These are phyloP conservation scores for Abramis brama DNA, from an alignment of 2,113 vertebrate genomes.

Conservation along the genomic window DNA sequence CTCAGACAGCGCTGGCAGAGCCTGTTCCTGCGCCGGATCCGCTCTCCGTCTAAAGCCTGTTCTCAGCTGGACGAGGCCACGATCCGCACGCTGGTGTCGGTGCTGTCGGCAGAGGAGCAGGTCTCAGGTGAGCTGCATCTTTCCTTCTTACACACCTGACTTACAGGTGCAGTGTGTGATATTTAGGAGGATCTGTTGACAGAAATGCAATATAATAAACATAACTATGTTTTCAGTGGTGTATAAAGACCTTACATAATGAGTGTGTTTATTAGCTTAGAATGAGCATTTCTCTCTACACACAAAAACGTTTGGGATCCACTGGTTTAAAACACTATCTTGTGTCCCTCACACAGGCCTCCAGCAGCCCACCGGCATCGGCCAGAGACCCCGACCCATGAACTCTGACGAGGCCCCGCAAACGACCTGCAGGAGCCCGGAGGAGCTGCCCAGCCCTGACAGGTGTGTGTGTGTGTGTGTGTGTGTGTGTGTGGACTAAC, in stretches of 20 bases:
- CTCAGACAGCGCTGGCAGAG: slow-evolving; percentile 93
- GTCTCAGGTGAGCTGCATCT: slow-evolving; percentile 45
- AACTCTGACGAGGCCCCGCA: slow-evolving; percentile 77
- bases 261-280: too few species aligned
- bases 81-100: slow-evolving; percentile 81
- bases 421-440: slow-evolving; percentile 37
- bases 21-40: slow-evolving; percentile 86
- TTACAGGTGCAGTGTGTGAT: too few species aligned
- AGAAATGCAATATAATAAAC: too few species aligned
- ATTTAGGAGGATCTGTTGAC: too few species aligned
- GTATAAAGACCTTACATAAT: too few species aligned
- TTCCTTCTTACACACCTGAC: too few species aligned
- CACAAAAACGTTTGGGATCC: too few species aligned
- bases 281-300: too few species aligned
- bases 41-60: slow-evolving; percentile 85
- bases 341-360: slow-evolving; percentile 66
- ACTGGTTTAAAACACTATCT: too few species aligned
- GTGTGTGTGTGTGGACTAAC: too few species aligned
- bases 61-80: slow-evolving; percentile 87
- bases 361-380: slow-evolving; percentile 92
- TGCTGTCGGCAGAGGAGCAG: slow-evolving; percentile 86
- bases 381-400: slow-evolving; percentile 88
- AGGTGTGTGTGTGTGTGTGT: slow-evolving; percentile 69
- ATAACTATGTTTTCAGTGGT: too few species aligned
- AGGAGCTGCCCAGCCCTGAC: slow-evolving; percentile 71